Evolutionary conservation across 2,888 invertebrate genomes (phyloP).

Genomic region (Eupithecia inturbata): DNA sequence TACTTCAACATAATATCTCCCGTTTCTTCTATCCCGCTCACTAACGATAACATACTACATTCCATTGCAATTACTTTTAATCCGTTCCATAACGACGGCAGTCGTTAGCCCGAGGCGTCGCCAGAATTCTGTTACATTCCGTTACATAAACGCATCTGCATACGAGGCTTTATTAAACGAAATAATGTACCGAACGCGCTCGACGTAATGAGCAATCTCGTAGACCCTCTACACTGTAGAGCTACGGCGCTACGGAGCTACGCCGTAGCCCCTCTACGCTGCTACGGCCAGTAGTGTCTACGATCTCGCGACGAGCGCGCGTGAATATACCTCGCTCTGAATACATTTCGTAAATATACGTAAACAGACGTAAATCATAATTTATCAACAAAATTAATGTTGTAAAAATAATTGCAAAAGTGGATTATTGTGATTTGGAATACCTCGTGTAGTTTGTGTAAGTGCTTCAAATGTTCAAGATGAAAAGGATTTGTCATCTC

Average conservation of each 20-base stretch:
- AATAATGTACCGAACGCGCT: conserved; percentile 67
- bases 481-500: conserved; percentile 78
- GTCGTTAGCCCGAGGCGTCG: conserved; percentile 28
- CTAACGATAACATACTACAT: conserved; percentile 13
- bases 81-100: conserved; percentile 13
- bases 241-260: conserved; percentile 36
- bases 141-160: conserved; percentile 45
- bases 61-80: conserved; percentile 13
- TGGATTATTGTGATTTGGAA: conserved; percentile 35
- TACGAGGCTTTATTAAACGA: conserved; percentile 68
- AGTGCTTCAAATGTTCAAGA: conserved; percentile 65
- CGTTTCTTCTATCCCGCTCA: not conserved
- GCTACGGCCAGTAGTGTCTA: conserved; percentile 49
- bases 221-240: conserved; percentile 40
- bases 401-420: conserved; percentile 19
- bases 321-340: conserved; percentile 41
- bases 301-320: conserved; percentile 49
- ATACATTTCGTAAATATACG: conserved; percentile 23
- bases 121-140: conserved; percentile 31
- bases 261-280: conserved; percentile 42
- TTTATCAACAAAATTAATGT: conserved; percentile 5
- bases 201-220: conserved; percentile 65
- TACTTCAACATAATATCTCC: not conserved
- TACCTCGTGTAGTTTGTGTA: conserved; percentile 41
- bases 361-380: conserved; percentile 5